Percentiles rank a stretch among this genome's conserved stretches.
Conservation (phyloP, 2,113 vertebrate genomes). For the Polypterus senegalus region DNA sequence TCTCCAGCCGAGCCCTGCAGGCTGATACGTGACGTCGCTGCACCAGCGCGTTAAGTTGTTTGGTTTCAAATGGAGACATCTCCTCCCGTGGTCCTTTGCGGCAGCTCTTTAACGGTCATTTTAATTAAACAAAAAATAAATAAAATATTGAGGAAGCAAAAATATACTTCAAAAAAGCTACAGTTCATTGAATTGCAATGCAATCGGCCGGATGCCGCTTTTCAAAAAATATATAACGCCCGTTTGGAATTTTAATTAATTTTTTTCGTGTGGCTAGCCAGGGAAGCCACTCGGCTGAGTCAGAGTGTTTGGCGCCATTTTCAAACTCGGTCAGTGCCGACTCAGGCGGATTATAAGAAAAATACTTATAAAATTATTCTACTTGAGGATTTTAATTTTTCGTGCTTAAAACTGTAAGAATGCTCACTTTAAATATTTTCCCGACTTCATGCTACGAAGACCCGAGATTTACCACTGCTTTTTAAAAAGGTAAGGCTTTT, state of each 20-base stretch:
- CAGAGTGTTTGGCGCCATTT: conserved; percentile 42
- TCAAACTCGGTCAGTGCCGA: conserved; percentile 32
- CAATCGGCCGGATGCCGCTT: conserved; percentile 21
- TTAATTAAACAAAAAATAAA: conserved; percentile 41
- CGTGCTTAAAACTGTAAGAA: too few relatives aligned
- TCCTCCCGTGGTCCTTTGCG: conserved; percentile 43
- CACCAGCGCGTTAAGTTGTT: too few relatives aligned
- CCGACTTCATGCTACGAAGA: too few relatives aligned
- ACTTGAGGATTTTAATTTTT: conserved; percentile 15
- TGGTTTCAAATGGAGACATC: background rate
- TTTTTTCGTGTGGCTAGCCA: conserved; percentile 24
- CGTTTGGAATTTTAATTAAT: background rate
- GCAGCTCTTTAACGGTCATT: conserved; percentile 28
- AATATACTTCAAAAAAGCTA: conserved; percentile 12
- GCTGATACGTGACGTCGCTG: too few relatives aligned
- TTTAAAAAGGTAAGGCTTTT: too few relatives aligned
- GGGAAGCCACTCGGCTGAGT: conserved; percentile 20
- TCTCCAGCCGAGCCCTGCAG: too few relatives aligned
- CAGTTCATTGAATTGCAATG: conserved; percentile 3
- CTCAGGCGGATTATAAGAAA: background rate
- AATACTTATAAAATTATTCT: conserved; percentile 21
- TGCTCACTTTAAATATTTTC: too few relatives aligned
- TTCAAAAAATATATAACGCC: conserved; percentile 15
- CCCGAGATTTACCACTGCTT: too few relatives aligned
- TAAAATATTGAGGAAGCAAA: conserved; percentile 33